These are phyloP conservation scores for Trypoxylus dichotomus DNA, from an alignment of 1,140 invertebrate species.

Conservation along the genomic window DNA sequence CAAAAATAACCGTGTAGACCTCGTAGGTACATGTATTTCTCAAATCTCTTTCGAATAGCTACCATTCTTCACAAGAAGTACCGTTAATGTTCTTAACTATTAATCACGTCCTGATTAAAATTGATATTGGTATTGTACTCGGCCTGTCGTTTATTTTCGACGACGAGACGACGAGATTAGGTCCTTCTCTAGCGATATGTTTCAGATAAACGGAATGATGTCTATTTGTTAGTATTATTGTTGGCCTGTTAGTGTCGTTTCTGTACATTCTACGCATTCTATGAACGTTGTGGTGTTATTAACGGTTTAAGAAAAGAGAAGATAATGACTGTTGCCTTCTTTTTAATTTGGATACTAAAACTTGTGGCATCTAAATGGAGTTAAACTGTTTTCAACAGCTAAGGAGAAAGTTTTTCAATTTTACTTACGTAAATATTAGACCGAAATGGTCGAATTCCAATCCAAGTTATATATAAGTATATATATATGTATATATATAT, in stretches of 20 bases:
- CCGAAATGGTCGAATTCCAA: too few relatives aligned
- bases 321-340: too few relatives aligned
- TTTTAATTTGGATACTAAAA: too few relatives aligned
- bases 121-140: slow-evolving; percentile 23
- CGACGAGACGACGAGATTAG: neutral
- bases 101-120: slow-evolving; percentile 15
- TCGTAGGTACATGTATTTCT: too few relatives aligned
- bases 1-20: too few relatives aligned
- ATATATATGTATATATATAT: too few relatives aligned
- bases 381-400: too few relatives aligned
- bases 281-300: neutral
- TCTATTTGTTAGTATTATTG: neutral
- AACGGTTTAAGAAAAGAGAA: too few relatives aligned
- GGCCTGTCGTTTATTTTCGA: neutral
- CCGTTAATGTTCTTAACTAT: neutral
- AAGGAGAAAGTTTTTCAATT: too few relatives aligned
- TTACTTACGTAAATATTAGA: too few relatives aligned
- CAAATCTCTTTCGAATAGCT: neutral
- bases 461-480: too few relatives aligned
- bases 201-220: neutral
- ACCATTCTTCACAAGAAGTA: neutral
- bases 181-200: neutral
- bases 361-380: too few relatives aligned
- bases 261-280: neutral
- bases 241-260: neutral